Evolutionary conservation across 1,140 invertebrate species (phyloP).

Genomic region (Zaprionus vittiger): DNA sequence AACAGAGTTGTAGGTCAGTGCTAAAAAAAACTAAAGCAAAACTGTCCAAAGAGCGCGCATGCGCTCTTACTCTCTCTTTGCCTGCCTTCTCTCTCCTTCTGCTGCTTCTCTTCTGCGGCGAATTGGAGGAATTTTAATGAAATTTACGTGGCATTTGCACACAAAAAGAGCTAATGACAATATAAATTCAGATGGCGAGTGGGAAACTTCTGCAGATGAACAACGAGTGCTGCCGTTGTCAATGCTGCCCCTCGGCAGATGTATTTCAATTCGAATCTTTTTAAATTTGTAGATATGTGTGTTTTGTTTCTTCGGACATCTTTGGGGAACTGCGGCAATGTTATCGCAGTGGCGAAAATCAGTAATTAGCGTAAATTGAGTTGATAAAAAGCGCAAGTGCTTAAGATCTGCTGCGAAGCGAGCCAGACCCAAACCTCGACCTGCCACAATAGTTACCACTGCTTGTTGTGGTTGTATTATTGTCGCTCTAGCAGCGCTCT

Average conservation of each 20-base stretch:
- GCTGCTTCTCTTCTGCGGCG: constrained; percentile 45
- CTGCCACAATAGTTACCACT: constrained; percentile 48
- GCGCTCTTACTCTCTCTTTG: constrained; percentile 6
- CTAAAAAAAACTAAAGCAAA: constrained; percentile 38
- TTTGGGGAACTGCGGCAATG: constrained; percentile 26
- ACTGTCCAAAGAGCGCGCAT: constrained; percentile 53
- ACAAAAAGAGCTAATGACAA: constrained; percentile 78
- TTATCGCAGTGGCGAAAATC: constrained; percentile 73
- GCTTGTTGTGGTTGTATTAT: constrained; percentile 48
- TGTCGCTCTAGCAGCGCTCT: constrained; percentile 25
- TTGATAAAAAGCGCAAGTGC: constrained; percentile 79
- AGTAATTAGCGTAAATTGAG: constrained; percentile 83
- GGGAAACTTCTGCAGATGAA: constrained; percentile 63
- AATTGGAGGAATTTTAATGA: constrained; percentile 69
- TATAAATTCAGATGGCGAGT: constrained; percentile 70
- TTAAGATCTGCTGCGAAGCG: constrained; percentile 37
- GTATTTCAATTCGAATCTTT: not conserved
- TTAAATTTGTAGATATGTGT: not conserved
- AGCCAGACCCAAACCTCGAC: constrained; percentile 12
- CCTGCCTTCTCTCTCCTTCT: constrained; percentile 15
- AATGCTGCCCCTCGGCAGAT: constrained; percentile 19
- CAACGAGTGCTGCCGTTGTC: constrained; percentile 37
- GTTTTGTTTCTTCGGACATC: not conserved
- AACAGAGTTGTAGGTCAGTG: constrained; percentile 62
- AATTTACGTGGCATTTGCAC: constrained; percentile 61